Evolutionary conservation across 2,797 vertebrate genomes (phyloP).

Genomic region (Sardinella longiceps): DNA sequence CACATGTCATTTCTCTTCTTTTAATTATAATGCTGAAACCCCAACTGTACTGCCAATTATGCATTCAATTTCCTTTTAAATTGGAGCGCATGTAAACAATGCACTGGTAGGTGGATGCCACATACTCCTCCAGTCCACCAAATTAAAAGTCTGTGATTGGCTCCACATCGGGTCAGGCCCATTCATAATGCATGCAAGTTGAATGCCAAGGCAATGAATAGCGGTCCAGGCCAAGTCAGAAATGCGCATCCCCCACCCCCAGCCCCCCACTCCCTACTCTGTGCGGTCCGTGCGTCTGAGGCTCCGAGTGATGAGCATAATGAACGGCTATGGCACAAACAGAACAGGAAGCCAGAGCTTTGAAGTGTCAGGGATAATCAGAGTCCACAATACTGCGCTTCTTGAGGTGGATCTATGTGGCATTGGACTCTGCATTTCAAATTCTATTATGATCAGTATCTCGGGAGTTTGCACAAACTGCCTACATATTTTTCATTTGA

Average conservation of each 20-base stretch:
- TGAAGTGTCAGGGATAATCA: constrained; percentile 7
- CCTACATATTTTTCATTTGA: not conserved
- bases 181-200: not conserved
- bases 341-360: constrained; percentile 9
- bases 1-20: constrained; percentile 36
- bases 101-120: constrained; percentile 35
- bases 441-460: not conserved
- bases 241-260: not conserved
- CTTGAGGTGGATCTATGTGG: not conserved
- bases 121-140: constrained; percentile 36
- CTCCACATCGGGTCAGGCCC: too few relatives aligned
- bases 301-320: not conserved
- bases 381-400: not conserved
- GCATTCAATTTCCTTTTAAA: constrained; percentile 51
- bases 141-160: constrained; percentile 28
- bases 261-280: not conserved
- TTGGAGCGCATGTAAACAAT: constrained; percentile 50
- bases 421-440: not conserved
- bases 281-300: not conserved
- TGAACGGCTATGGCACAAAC: not conserved
- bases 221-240: not conserved
- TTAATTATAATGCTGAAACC: constrained; percentile 45
- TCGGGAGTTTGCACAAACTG: not conserved
- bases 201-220: constrained; percentile 24
- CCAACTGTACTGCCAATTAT: constrained; percentile 51